Evolutionary conservation across 2,113 vertebrate species (phyloP), one percentile per base, ranked within the genome.

Genomic region (Ailuropoda melanoleuca): DNA sequence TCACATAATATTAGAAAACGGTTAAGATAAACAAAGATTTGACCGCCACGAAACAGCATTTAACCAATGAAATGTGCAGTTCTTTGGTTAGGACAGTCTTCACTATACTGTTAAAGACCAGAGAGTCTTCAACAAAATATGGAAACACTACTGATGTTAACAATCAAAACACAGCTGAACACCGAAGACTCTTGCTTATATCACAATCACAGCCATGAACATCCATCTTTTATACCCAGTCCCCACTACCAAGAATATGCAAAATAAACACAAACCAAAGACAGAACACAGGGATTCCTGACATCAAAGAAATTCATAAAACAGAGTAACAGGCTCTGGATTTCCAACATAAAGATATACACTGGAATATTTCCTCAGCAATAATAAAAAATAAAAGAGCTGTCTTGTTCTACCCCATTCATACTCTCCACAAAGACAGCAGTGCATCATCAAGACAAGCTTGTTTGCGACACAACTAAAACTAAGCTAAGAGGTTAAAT

Each of bases 241-340:
- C 37, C 18, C 23, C 23, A 84, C 17, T 50, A 62, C 34, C 68
- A 62, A 95, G 55, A 95, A 60, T 60, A 80, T 50, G 15, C 60
- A 93, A 88, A 93, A 34, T 19, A 77, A 93, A 90, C 48, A 91
- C 21, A 88, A 97, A 95, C 21, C 23, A 68, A 50, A 93, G 75
- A 4, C 14, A 1, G 3, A 80, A 78, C 8, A 70, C 11, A 56
- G 19, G n/a, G 83, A 78, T 37, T n/a, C 64, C 46, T 70, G 3
- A 34, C 24, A 88, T 53, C 66, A 90, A 68, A 78, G 53, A 72
- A 53, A 87, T 31, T 62, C 34, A 2, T 34, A 17, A 31, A 55
- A 86, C 12, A 56, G 66, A 88, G 78, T 46, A 53, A 60, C 19
- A 48, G 37, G 48, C 58, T 66, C 1, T 77, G 50, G 9, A 60